Evolutionary conservation across 23 tunicate species (phyloP), one percentile per base, ranked within the genome.

Genomic region (Botrylloides violaceus): DNA sequence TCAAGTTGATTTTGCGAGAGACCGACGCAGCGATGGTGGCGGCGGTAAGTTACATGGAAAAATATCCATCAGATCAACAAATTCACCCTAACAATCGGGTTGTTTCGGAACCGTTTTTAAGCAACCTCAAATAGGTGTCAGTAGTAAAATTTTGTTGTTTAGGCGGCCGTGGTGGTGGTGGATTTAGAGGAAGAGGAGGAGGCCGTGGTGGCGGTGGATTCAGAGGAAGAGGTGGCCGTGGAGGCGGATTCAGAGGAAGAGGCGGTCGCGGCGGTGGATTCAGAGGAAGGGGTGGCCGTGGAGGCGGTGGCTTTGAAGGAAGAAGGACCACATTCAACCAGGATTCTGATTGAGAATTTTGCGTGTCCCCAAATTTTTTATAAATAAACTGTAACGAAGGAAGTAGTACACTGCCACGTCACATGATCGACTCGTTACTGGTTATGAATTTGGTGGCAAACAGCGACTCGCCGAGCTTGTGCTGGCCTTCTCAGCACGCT

Each of bases 1-100:
- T 70, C 32, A 33, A 28, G 84, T 88, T 32, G 96, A 88, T 48
- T 88, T 65, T 55, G 96, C 96, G 15, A 61, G 57, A 4, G 80
- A 72, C 43, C 72, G 96, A 50, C 58, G 78, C 64, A 68, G 58
- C 50, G 77, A 70, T 49, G 66, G 66, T 28, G 34, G 84, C 29
- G 74, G 74, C 23, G 80, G 86, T 26, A 43, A 43, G 84, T 76
- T 3, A n/a, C n/a, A n/a, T n/a, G n/a, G n/a, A n/a, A n/a, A n/a
- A n/a, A n/a, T n/a, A n/a, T n/a, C n/a, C n/a, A n/a, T 20, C 21
- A n/a, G 22, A 59, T 59, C 23, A 23, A 59, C 9, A 12, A 47
- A 47, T 47, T 47, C 12, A 18, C 15, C 18, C 18, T 12, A 12
- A 47, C 12, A 47, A 47, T 47, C 55, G 55, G 18, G 55, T 47